Percentiles rank a stretch among this genome's conserved stretches.
These are phyloP conservation scores for Hydropsyche tenuis DNA, from an alignment of 1,140 invertebrate genomes.

Conservation along the genomic window DNA sequence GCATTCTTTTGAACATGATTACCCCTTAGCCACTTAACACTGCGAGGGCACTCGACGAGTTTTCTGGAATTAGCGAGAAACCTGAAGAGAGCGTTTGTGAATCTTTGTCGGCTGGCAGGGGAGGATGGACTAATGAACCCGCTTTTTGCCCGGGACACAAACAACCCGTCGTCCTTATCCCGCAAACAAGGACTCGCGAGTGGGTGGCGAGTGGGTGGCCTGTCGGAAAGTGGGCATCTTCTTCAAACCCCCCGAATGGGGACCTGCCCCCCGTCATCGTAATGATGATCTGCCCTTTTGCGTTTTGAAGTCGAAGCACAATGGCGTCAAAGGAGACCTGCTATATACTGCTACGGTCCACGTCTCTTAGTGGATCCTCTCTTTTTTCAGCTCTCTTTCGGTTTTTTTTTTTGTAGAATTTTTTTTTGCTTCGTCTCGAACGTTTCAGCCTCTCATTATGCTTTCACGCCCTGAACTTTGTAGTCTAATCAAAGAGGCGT, in stretches of 20 bases:
- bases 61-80: constrained; percentile 38
- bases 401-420: constrained; percentile 20
- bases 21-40: constrained; percentile 43
- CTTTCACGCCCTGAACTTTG: constrained; percentile 35
- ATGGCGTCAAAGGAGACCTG: constrained; percentile 24
- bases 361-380: constrained; percentile 21
- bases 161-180: constrained; percentile 31
- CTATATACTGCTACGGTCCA: background rate
- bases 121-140: constrained; percentile 40
- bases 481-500: constrained; percentile 37
- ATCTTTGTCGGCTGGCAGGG: constrained; percentile 42
- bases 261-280: background rate
- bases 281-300: constrained; percentile 37
- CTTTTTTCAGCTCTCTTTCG: background rate
- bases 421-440: background rate
- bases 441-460: constrained; percentile 32
- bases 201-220: no score
- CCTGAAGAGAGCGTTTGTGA: constrained; percentile 40
- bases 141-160: constrained; percentile 37
- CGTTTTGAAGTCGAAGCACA: constrained; percentile 33
- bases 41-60: constrained; percentile 33
- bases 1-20: constrained; percentile 41
- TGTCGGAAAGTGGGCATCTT: no score
- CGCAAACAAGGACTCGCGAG: constrained; percentile 21
- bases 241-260: background rate